Evolutionary conservation across 2,888 invertebrate genomes (phyloP).

Genomic region (Trachelus tabidus): DNA sequence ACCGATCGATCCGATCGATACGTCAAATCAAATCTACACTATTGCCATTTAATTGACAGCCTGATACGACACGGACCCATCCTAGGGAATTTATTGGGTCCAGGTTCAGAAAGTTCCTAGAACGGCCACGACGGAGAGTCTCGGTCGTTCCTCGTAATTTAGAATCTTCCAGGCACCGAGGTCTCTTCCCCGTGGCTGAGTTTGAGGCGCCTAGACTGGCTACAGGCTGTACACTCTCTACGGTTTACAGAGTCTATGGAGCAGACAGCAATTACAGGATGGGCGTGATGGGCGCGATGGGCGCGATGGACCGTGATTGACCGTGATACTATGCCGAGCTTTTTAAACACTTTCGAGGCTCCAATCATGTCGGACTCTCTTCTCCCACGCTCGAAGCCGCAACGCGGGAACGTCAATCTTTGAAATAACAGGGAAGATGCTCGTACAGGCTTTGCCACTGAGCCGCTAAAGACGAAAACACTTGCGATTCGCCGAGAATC

Average conservation of each 20-base stretch:
- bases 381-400: neutral
- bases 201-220: too few relatives aligned
- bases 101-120: too few relatives aligned
- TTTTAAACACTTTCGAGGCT: slow-evolving; percentile 16
- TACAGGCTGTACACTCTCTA: neutral
- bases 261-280: slow-evolving; percentile 30
- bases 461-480: slow-evolving; percentile 9
- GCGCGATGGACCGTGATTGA: slow-evolving; percentile 5
- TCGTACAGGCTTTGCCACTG: neutral
- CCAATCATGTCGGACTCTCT: neutral
- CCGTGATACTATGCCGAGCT: slow-evolving; percentile 22
- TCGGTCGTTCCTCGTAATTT: too few relatives aligned
- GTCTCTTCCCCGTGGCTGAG: neutral
- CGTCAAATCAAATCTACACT: too few relatives aligned
- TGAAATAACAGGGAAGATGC: neutral
- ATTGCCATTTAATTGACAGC: too few relatives aligned
- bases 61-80: neutral
- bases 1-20: slow-evolving; percentile 14
- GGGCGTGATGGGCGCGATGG: slow-evolving; percentile 15
- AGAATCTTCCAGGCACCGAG: neutral
- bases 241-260: neutral
- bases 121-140: too few relatives aligned
- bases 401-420: neutral
- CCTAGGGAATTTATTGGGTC: neutral
- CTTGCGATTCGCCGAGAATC: slow-evolving; percentile 13